These are phyloP conservation scores for Torymus aiolomorphi DNA, from an alignment of 2,888 invertebrate species.

Conservation along the genomic window DNA sequence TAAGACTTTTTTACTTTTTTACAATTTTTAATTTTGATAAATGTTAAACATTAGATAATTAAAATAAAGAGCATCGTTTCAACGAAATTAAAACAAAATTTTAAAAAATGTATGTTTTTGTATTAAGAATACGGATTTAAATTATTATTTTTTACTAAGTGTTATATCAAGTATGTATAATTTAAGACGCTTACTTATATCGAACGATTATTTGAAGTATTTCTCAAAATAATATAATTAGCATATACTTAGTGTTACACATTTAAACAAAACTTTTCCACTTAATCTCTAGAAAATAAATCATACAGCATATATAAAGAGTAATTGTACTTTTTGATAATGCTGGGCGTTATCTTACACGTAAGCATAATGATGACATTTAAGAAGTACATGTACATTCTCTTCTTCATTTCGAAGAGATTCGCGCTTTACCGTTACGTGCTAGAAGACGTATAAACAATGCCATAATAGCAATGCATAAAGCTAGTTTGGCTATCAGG, in stretches of 20 bases:
- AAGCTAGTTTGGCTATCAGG: conserved; percentile 35
- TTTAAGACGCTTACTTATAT: too few relatives aligned
- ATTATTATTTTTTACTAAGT: too few relatives aligned
- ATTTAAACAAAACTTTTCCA: too few relatives aligned
- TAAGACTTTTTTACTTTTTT: conserved; percentile 4
- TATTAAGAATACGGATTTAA: too few relatives aligned
- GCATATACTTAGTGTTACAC: too few relatives aligned
- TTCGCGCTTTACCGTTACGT: background rate
- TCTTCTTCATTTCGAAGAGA: background rate
- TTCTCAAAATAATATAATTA: too few relatives aligned
- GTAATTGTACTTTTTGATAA: conserved; percentile 2
- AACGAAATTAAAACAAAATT: too few relatives aligned
- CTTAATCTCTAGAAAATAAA: too few relatives aligned
- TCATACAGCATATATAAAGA: too few relatives aligned
- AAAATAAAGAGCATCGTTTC: background rate
- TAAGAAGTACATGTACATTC: background rate
- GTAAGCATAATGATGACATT: background rate
- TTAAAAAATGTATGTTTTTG: too few relatives aligned
- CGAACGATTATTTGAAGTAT: too few relatives aligned
- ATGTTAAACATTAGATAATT: background rate
- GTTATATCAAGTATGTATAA: too few relatives aligned
- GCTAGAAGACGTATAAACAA: background rate
- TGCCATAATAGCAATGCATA: conserved; percentile 29
- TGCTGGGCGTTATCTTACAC: conserved; percentile 19
- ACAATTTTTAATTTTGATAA: background rate